phyloP scores from a whole-genome alignment of 2,797 vertebrate species.

The Bucorvus abyssinicus region DNA sequence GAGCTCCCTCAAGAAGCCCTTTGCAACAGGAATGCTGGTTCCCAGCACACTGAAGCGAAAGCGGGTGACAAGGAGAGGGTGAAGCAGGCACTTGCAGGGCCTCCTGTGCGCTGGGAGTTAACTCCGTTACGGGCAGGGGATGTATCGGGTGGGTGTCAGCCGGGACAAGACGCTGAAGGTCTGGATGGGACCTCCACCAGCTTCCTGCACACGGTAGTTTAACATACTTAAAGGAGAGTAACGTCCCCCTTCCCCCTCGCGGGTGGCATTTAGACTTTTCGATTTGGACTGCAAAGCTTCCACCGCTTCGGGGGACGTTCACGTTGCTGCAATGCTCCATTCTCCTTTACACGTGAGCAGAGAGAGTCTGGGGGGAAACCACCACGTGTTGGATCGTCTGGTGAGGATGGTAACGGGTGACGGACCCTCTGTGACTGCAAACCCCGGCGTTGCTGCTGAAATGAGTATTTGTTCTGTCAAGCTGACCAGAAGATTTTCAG shows the following conservation, averaged over 20 bases:
- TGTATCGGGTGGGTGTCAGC: not conserved
- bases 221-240: not conserved
- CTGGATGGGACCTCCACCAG: not conserved
- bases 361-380: not conserved
- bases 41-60: not conserved
- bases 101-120: not conserved
- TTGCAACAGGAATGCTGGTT: not conserved
- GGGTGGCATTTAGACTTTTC: not conserved
- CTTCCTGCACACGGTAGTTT: not conserved
- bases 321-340: not conserved
- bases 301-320: not conserved
- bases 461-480: not conserved
- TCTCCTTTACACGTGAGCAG: not conserved
- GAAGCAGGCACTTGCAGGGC: not conserved
- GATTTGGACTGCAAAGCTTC: not conserved
- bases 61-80: not conserved
- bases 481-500: not conserved
- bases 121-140: not conserved
- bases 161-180: not conserved
- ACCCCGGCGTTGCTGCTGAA: fast-evolving
- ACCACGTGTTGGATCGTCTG: not conserved
- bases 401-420: fast-evolving
- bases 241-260: not conserved
- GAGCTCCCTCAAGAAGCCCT: not conserved
- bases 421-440: not conserved